Conservation (phyloP, 1,140 invertebrate species). For the Cotesia glomerata region DNA sequence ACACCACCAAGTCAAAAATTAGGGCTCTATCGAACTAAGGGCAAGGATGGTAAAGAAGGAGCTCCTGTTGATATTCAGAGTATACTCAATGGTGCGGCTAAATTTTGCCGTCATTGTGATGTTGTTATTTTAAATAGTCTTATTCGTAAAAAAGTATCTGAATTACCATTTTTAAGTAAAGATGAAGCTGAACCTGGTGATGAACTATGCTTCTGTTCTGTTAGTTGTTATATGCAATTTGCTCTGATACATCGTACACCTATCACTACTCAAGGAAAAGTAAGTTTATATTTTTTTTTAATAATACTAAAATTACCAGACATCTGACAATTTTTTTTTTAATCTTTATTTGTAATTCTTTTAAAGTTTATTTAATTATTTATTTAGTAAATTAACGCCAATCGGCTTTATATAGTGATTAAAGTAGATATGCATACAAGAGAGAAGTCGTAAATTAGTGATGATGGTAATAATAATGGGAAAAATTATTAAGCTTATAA, state of each 20-base stretch:
- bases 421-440: no score
- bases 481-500: no score
- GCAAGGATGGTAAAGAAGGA: constrained; percentile 85
- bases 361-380: no score
- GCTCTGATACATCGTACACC: constrained; percentile 71
- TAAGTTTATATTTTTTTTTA: constrained; percentile 35
- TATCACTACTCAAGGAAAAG: constrained; percentile 64
- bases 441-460: no score
- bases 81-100: constrained; percentile 84
- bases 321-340: background rate
- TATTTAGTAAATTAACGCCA: no score
- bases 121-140: constrained; percentile 84
- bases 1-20: constrained; percentile 82
- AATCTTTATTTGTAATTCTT: no score
- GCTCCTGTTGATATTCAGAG: constrained; percentile 87
- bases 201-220: constrained; percentile 84
- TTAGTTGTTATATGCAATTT: constrained; percentile 84
- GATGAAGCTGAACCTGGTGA: constrained; percentile 73
- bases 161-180: constrained; percentile 75
- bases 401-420: no score
- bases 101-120: constrained; percentile 92
- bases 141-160: constrained; percentile 80
- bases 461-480: no score
- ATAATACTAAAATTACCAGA: background rate
- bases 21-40: constrained; percentile 79